Conservation (phyloP, 2,797 vertebrate species). For the Liasis olivaceus region DNA sequence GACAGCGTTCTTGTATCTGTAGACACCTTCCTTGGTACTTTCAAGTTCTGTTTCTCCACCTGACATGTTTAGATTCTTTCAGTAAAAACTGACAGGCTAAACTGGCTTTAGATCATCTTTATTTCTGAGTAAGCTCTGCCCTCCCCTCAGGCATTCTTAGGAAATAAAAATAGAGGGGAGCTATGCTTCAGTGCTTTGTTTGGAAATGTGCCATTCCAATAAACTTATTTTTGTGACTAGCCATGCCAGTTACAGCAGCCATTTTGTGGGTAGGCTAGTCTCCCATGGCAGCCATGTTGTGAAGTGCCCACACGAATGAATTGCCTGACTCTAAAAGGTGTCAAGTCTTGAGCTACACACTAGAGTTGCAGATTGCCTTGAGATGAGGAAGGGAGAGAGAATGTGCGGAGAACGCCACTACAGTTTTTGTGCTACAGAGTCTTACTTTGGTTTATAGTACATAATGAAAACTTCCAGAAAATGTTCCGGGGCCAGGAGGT, state of each 20-base stretch:
- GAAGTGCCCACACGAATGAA: rapidly evolving
- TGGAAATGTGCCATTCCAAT: neutral
- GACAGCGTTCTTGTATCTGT: neutral
- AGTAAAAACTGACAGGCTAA: neutral
- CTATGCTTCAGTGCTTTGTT: neutral
- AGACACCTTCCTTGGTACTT: neutral
- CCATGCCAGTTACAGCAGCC: neutral
- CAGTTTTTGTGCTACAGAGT: neutral
- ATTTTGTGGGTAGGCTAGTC: neutral
- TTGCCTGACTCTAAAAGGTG: neutral
- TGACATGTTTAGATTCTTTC: neutral
- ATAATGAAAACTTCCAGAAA: neutral
- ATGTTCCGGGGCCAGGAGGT: neutral
- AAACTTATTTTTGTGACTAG: neutral
- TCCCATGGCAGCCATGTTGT: neutral
- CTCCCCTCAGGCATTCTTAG: neutral
- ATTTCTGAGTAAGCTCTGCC: neutral
- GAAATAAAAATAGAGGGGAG: neutral
- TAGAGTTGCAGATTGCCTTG: neutral
- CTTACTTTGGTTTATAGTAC: neutral
- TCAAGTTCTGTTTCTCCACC: neutral
- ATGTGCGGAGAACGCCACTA: neutral
- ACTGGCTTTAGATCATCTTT: neutral
- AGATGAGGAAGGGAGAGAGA: neutral
- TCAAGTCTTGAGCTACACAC: rapidly evolving